A percentile compares a stretch with the other conserved stretches of the same genome.
Evolutionary conservation across 2,113 vertebrate species (phyloP).

Genomic region (Nothocercus julius): DNA sequence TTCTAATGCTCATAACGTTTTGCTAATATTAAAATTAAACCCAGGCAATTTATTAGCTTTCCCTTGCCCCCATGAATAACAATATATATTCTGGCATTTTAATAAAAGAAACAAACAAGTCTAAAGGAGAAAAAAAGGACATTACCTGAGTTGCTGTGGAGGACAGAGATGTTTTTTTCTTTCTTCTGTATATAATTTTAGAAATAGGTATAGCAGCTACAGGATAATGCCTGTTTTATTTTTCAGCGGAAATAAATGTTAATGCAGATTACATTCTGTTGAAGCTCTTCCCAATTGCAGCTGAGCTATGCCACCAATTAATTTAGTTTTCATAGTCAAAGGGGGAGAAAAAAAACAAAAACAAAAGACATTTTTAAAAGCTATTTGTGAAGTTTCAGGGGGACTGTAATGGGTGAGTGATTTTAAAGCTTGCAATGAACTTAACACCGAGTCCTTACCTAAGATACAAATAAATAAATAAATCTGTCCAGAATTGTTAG

Average conservation of each 20-base stretch:
- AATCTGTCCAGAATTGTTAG: neutral
- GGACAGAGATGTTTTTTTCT: neutral
- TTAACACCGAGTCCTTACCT: neutral
- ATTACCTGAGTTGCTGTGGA: neutral
- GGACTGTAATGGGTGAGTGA: neutral
- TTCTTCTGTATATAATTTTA: constrained; percentile 4
- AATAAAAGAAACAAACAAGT: neutral
- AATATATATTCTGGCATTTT: neutral
- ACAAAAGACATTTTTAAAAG: neutral
- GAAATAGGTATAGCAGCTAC: neutral
- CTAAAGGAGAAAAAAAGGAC: neutral
- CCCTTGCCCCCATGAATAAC: neutral
- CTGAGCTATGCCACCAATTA: neutral
- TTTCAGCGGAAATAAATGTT: neutral
- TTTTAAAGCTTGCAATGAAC: neutral
- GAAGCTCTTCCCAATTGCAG: neutral
- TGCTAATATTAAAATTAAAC: neutral
- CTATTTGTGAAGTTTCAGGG: neutral
- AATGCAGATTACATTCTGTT: neutral
- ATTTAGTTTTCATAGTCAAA: neutral
- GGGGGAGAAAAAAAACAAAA: neutral
- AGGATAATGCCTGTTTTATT: neutral
- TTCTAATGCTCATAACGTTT: neutral
- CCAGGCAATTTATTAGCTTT: neutral
- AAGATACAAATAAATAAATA: neutral